Evolutionary conservation across 2,113 vertebrate species (phyloP).

Genomic region (Phrynosoma blainvillii): DNA sequence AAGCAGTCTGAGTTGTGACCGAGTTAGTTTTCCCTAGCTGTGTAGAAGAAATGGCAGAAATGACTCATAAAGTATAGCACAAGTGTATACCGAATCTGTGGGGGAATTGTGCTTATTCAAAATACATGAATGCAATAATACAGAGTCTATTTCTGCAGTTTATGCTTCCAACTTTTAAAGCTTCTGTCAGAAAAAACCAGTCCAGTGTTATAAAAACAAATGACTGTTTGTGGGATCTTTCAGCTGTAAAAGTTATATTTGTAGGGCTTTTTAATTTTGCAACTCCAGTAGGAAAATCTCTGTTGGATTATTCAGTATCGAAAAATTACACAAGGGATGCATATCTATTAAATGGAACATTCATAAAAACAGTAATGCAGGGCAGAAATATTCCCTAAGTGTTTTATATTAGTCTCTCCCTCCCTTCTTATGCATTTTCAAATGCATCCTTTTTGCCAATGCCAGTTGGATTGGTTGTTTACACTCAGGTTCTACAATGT

Average conservation of each 20-base stretch:
- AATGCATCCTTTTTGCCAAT: too few relatives aligned
- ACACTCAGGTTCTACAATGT: too few relatives aligned
- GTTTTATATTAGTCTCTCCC: too few relatives aligned
- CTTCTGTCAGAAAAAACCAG: not conserved
- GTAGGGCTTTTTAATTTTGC: not conserved
- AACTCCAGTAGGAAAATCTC: too few relatives aligned
- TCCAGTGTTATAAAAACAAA: not conserved
- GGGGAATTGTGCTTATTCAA: not conserved
- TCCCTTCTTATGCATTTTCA: not conserved
- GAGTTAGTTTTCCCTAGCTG: not conserved
- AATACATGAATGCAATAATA: not conserved
- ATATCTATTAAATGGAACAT: not conserved
- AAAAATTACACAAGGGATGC: not conserved
- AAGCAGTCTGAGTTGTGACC: not conserved
- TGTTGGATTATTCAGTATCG: not conserved
- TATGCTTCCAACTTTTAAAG: not conserved
- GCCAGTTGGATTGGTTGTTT: too few relatives aligned
- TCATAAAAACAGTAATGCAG: not conserved
- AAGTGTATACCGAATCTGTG: not conserved
- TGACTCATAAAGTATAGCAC: not conserved
- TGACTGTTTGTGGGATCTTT: not conserved
- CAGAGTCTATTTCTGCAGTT: not conserved
- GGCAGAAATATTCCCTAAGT: not conserved
- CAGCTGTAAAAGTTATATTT: not conserved
- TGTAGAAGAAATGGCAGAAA: not conserved